These are phyloP conservation scores for Onchidella celtica DNA, from an alignment of 2,888 invertebrate genomes.

Conservation along the genomic window DNA sequence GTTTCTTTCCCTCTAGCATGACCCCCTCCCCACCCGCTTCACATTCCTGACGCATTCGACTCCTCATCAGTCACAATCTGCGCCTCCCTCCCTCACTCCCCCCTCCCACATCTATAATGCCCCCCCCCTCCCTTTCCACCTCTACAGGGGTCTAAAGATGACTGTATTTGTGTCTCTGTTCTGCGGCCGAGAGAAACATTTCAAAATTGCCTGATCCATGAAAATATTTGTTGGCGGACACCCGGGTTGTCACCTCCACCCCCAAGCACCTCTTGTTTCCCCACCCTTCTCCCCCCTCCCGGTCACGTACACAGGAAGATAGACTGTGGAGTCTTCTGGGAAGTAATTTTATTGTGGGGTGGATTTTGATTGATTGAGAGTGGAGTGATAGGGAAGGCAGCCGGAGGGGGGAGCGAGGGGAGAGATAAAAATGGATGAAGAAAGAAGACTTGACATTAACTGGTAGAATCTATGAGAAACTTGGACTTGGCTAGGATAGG, in stretches of 20 bases:
- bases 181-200: too few relatives aligned
- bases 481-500: neutral
- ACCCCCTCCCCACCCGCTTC: neutral
- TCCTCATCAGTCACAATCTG: too few relatives aligned
- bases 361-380: constrained; percentile 38
- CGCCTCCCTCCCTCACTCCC: neutral
- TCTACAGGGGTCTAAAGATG: neutral
- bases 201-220: too few relatives aligned
- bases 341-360: constrained; percentile 33
- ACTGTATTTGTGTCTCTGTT: too few relatives aligned
- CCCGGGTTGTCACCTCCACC: neutral
- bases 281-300: neutral
- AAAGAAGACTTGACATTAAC: too few relatives aligned
- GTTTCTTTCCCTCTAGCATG: neutral
- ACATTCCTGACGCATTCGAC: neutral
- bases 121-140: neutral
- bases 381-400: constrained; percentile 23
- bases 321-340: too few relatives aligned
- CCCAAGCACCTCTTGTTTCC: constrained; percentile 7
- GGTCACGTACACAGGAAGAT: too few relatives aligned
- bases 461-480: neutral
- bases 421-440: too few relatives aligned
- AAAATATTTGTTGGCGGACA: too few relatives aligned
- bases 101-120: too few relatives aligned
- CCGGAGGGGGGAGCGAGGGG: neutral